Evolutionary conservation across 2,113 vertebrate genomes (phyloP), one percentile per base, ranked within the genome.

Genomic region (Xiphophorus couchianus): DNA sequence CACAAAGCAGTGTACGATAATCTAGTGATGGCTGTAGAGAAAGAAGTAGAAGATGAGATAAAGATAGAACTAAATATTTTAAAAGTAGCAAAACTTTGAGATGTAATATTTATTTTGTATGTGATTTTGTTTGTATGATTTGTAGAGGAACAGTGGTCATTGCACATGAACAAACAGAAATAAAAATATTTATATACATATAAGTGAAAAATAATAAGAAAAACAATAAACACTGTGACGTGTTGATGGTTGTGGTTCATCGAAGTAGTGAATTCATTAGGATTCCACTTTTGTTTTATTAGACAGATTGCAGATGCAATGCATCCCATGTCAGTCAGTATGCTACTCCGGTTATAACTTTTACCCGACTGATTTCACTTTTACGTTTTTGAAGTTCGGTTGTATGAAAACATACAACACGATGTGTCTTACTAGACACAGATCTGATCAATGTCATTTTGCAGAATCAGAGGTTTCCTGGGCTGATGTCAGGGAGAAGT

Each of bases 1-100:
- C 72, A 68, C 0, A 69, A 29, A 4, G 92, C 93, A 80, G 92
- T 85, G 74, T 95, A 96, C 8, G 93, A 96, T n/a, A 96, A 96
- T 72, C 86, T 77, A 19, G 94, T 79, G 0, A 86, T 95, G 88
- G 80, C 13, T 61, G 67, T 61, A 14, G 91, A 91, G 22, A 88
- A 61, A 48, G 84, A 90, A 65, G 65, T 70, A 1, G 83, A 89
- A 61, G 78, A 86, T 62, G 79, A 88, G 58, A 83, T 66, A 3
- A 76, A 81, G 60, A 80, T 82, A 35, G 90, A 92, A 28, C 39
- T 77, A 0, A 31, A 86, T 1, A 86, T 82, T 74, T n/a, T 86
- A 22, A 89, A 87, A 68, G 86, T 77, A 25, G 91, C 83, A 6
- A 33, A 0, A 0, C 74, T 93, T 67, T 93, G 76, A 91, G 69